Evolutionary conservation across 1,140 invertebrate genomes (phyloP).

Genomic region (Drosophila pandora): DNA sequence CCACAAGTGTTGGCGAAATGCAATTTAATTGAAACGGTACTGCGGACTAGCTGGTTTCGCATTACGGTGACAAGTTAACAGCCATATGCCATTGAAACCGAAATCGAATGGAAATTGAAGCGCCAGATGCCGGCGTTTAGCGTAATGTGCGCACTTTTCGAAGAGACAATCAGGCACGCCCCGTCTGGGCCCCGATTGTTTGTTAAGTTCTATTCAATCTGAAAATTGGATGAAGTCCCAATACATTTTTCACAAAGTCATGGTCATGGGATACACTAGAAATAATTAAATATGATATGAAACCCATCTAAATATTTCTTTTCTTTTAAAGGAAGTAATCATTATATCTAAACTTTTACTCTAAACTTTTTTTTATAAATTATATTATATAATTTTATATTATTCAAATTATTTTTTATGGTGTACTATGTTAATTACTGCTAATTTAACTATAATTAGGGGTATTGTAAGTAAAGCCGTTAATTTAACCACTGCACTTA

Average conservation of each 20-base stretch:
- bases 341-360: background rate
- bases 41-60: constrained; percentile 45
- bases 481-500: too few relatives aligned
- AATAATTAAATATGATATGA: background rate
- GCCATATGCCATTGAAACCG: constrained; percentile 26
- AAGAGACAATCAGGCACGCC: constrained; percentile 27
- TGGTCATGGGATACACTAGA: background rate
- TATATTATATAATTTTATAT: background rate
- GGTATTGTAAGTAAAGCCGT: background rate
- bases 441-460: constrained; percentile 10
- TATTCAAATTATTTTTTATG: background rate
- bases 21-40: constrained; percentile 68
- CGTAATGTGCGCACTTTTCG: constrained; percentile 23
- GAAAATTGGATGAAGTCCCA: background rate
- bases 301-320: too few relatives aligned
- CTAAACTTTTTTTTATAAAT: background rate
- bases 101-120: constrained; percentile 23
- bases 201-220: constrained; percentile 8
- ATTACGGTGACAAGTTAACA: constrained; percentile 45
- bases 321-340: background rate
- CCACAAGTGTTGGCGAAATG: constrained; percentile 59
- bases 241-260: background rate
- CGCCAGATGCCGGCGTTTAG: constrained; percentile 22
- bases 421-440: constrained; percentile 6
- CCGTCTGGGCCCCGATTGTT: constrained; percentile 17